phyloP scores from a whole-genome alignment of 2,113 vertebrate species.

The Sminthopsis crassicaudata region DNA sequence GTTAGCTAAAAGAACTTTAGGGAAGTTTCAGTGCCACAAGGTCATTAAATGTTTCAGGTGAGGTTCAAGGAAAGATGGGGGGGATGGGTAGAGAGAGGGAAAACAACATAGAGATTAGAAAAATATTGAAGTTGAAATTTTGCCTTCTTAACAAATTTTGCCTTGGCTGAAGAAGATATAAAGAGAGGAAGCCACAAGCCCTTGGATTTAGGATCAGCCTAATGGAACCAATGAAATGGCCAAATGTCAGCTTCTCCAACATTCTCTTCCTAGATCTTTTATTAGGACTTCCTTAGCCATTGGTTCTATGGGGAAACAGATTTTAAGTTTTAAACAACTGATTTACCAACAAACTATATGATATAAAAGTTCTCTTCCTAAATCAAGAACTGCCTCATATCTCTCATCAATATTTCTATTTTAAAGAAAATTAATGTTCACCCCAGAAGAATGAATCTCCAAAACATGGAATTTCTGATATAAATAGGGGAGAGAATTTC shows the following conservation, averaged over 20 bases:
- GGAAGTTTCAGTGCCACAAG: background rate
- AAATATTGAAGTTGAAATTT: background rate
- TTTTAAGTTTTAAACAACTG: background rate
- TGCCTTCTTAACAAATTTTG: background rate
- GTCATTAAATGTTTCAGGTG: background rate
- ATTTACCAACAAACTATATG: background rate
- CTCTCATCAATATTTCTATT: background rate
- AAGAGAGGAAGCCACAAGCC: background rate
- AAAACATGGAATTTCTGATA: background rate
- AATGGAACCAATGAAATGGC: background rate
- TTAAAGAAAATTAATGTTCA: background rate
- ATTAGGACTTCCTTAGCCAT: background rate
- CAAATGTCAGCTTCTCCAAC: background rate
- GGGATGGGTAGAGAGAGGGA: background rate
- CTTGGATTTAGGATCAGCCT: background rate
- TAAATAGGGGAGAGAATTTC: background rate
- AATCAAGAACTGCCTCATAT: background rate
- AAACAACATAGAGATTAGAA: background rate
- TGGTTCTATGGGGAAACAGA: background rate
- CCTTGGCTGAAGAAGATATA: background rate
- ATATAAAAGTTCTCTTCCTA: background rate
- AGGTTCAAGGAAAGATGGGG: background rate
- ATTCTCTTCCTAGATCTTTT: background rate
- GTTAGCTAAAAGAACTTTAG: no score
- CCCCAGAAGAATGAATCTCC: background rate